Evolutionary conservation across 2,888 invertebrate species (phyloP), one percentile per base, ranked within the genome.

Genomic region (Drosophila mettleri): DNA sequence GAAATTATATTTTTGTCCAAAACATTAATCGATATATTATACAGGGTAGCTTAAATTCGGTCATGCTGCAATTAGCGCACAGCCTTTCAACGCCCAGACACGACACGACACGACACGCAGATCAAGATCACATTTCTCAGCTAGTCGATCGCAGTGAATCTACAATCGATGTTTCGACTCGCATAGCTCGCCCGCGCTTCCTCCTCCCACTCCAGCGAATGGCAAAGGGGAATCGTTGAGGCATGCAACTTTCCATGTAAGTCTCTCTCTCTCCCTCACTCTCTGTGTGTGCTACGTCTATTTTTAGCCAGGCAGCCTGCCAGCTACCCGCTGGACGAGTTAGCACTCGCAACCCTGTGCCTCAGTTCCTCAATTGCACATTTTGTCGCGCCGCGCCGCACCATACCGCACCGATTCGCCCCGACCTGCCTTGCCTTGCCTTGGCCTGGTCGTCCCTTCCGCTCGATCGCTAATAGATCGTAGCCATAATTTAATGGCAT

Each of bases 401-500:
- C n/a, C n/a, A n/a, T n/a, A n/a, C n/a, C n/a, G n/a, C n/a, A n/a
- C n/a, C n/a, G n/a, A n/a, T n/a, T 22, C 24, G n/a, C 9, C 38
- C 8, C 27, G 24, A 5, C 24, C 5, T 5, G 24, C 3, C 24
- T 24, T 5, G 24, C 3, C 3, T 5, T 24, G 24, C 3, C 24
- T 5, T 24, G 24, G 24, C 5, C 24, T 24, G 3, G 9, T 8
- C 29, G 31, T n/a, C 34, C 48, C 29, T 22, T 20, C 36, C 49
- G 39, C 29, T 22, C 73, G 85, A 71, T 80, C 54, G 69, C 83
- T 88, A 88, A 88, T 83, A 86, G 86, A 86, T 83, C 80, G 82
- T 64, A 69, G 86, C 88, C 71, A 83, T 83, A 86, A 88, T 83
- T 83, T 86, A 83, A 83, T 88, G 86, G 66, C 70, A 45, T 45